A percentile compares a stretch with the other conserved stretches of the same genome.
Conservation (phyloP, 1,140 invertebrate species). For the Caenorhabditis remanei region DNA sequence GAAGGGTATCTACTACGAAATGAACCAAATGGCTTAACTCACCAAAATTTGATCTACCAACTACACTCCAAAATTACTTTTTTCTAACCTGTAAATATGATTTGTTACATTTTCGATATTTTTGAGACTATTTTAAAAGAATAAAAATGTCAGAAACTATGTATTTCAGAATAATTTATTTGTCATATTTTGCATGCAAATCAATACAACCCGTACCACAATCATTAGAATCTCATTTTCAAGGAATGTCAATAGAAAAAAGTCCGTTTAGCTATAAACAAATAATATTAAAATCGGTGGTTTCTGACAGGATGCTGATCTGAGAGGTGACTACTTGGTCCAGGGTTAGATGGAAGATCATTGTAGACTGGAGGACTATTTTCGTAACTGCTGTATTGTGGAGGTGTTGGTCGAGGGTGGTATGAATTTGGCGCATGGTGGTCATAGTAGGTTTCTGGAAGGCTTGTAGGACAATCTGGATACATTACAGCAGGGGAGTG, state of each 20-base stretch:
- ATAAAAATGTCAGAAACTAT: not conserved
- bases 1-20: slow-evolving; percentile 78
- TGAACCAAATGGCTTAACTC: slow-evolving; percentile 64
- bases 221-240: slow-evolving; percentile 52
- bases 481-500: slow-evolving; percentile 8
- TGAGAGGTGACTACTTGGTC: not conserved
- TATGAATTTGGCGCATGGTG: not conserved
- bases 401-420: slow-evolving; percentile 3
- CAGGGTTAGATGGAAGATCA: slow-evolving; percentile 12
- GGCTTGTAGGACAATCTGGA: not conserved
- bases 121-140: not conserved
- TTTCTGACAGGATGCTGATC: not conserved
- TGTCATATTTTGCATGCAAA: slow-evolving; percentile 37
- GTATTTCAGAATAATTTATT: not conserved
- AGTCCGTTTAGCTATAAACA: not conserved
- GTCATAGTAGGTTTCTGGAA: not conserved
- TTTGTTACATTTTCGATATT: not conserved
- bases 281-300: not conserved
- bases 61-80: not conserved
- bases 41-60: not conserved
- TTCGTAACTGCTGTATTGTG: slow-evolving; percentile 7
- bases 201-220: slow-evolving; percentile 7
- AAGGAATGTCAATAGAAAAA: slow-evolving; percentile 4
- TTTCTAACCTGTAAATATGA: slow-evolving; percentile 1
- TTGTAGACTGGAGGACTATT: slow-evolving; percentile 34